phyloP scores from a whole-genome alignment of 2,888 invertebrate genomes.

The Invenusta paracnida region DNA sequence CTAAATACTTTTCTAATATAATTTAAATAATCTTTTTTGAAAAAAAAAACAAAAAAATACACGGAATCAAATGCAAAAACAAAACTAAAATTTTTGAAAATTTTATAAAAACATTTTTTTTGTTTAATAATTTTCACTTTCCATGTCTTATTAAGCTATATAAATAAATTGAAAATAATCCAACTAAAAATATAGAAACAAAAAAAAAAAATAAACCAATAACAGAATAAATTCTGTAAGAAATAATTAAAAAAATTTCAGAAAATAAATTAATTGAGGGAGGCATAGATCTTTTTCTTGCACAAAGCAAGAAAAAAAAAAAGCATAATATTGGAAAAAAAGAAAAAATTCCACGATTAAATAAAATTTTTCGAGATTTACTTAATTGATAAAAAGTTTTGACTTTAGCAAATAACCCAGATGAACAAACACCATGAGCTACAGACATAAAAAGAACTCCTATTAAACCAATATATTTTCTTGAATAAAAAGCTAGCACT shows the following conservation, averaged over 20 bases:
- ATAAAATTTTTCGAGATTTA: conserved; percentile 64
- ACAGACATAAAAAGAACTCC: conserved; percentile 48
- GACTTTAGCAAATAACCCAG: conserved; percentile 51
- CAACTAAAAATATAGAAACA: conserved; percentile 59
- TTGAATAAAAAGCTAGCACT: conserved; percentile 54
- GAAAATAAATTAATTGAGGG: conserved; percentile 69
- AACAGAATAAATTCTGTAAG: conserved; percentile 62
- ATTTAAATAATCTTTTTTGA: conserved; percentile 9
- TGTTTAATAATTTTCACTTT: conserved; percentile 14
- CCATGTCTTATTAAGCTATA: neutral
- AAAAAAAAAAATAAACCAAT: conserved; percentile 61
- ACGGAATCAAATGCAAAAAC: conserved; percentile 2
- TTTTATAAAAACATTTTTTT: neutral
- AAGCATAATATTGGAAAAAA: conserved; percentile 66
- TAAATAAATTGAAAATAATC: conserved; percentile 29
- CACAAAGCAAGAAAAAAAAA: conserved; percentile 68
- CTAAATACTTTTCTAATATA: conserved; percentile 11
- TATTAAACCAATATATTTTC: conserved; percentile 45
- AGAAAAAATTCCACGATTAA: conserved; percentile 67
- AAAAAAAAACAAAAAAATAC: conserved; percentile 24
- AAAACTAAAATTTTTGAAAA: neutral
- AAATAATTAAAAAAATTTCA: conserved; percentile 69
- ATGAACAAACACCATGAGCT: conserved; percentile 61
- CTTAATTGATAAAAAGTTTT: conserved; percentile 49
- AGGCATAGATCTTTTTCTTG: conserved; percentile 68